These are phyloP conservation scores for Tortrix viridana DNA, from an alignment of 2,888 invertebrate genomes.

Conservation along the genomic window DNA sequence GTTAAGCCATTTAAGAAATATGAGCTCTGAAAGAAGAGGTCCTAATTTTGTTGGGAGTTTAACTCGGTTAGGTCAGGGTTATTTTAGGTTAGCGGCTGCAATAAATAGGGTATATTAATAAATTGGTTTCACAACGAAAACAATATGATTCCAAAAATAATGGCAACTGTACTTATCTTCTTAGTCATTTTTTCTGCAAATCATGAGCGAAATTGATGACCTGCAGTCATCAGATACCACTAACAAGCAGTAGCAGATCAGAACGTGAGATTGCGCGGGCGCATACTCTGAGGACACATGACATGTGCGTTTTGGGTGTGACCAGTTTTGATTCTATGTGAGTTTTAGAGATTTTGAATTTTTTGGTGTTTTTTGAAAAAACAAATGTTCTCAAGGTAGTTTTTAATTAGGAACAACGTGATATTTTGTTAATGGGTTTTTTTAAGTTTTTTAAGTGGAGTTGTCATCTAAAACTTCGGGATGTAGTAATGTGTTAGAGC, in stretches of 20 bases:
- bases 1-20: too few species aligned
- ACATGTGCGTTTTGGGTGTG: slow-evolving; percentile 19
- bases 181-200: slow-evolving; percentile 54
- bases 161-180: slow-evolving; percentile 42
- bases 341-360: neutral
- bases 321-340: slow-evolving; percentile 18
- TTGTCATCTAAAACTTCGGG: too few species aligned
- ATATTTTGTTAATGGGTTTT: too few species aligned
- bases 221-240: slow-evolving; percentile 65
- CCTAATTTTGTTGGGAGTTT: too few species aligned
- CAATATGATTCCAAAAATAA: neutral
- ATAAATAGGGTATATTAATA: neutral
- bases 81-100: too few species aligned
- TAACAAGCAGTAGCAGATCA: slow-evolving; percentile 76
- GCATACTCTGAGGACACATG: slow-evolving; percentile 45
- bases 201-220: slow-evolving; percentile 71
- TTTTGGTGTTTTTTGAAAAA: too few species aligned
- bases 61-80: too few species aligned
- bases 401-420: too few species aligned
- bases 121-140: slow-evolving; percentile 11
- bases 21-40: too few species aligned
- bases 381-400: too few species aligned
- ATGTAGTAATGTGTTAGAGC: too few species aligned
- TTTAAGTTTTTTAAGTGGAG: too few species aligned
- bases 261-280: slow-evolving; percentile 52